phyloP scores from a whole-genome alignment of 2,888 invertebrate genomes.

The Hylaea fasciaria region DNA sequence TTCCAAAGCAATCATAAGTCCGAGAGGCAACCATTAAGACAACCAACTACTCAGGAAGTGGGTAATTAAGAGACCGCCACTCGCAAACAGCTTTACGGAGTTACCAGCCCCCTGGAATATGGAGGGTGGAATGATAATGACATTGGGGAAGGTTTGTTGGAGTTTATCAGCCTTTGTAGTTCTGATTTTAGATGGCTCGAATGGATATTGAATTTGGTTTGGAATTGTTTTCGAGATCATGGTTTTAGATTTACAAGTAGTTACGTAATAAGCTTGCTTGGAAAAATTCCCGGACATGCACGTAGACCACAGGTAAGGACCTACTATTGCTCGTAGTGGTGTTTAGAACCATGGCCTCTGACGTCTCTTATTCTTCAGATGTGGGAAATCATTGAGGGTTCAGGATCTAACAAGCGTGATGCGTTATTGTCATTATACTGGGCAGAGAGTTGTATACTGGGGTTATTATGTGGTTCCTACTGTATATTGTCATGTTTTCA shows the following conservation, averaged over 20 bases:
- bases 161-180: constrained; percentile 36
- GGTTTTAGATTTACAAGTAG: background rate
- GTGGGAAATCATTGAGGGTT: no score
- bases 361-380: no score
- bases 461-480: no score
- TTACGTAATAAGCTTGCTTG: no score
- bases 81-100: constrained; percentile 31
- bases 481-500: no score
- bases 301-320: no score
- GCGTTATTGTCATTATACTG: no score
- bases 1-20: constrained; percentile 18
- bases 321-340: no score
- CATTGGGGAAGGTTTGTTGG: constrained; percentile 48
- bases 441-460: no score
- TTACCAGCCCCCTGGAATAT: constrained; percentile 35
- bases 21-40: constrained; percentile 19
- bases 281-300: no score
- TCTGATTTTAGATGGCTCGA: constrained; percentile 26
- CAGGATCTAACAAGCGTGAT: no score
- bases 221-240: background rate
- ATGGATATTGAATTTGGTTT: constrained; percentile 12
- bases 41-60: constrained; percentile 41
- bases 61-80: constrained; percentile 48
- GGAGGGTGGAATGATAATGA: constrained; percentile 52
- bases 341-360: no score